Conservation (phyloP, 2,888 invertebrate species). For the Ennomos erosarius region DNA sequence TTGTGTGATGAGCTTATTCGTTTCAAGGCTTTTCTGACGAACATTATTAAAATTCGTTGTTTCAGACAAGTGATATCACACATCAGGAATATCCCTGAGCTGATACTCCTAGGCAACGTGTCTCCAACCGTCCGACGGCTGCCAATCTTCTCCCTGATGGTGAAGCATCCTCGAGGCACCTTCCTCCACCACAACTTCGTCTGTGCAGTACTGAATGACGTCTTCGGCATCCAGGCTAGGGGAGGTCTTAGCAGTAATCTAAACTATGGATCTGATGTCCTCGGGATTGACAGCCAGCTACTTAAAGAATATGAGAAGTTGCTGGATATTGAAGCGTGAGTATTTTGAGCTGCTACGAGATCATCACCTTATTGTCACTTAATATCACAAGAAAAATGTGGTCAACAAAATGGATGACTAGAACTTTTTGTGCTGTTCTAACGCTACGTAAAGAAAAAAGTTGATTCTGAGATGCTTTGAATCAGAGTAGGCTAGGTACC, state of each 20-base stretch:
- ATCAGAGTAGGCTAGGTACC: too few relatives aligned
- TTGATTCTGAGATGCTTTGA: too few relatives aligned
- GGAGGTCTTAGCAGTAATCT: conserved; percentile 93
- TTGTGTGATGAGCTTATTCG: too few relatives aligned
- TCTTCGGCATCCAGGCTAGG: conserved; percentile 95
- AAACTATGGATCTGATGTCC: conserved; percentile 92
- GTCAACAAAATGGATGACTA: too few relatives aligned
- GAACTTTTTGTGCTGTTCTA: too few relatives aligned
- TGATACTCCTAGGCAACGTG: conserved; percentile 90
- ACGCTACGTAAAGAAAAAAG: too few relatives aligned
- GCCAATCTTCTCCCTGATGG: conserved; percentile 94
- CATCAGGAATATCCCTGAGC: conserved; percentile 91
- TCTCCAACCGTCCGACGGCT: conserved; percentile 88
- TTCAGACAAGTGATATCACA: conserved; percentile 92
- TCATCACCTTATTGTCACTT: too few relatives aligned
- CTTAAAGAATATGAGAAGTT: conserved; percentile 90
- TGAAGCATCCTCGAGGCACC: conserved; percentile 91
- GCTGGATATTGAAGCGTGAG: conserved; percentile 78
- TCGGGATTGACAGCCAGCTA: conserved; percentile 92
- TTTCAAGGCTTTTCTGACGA: too few relatives aligned
- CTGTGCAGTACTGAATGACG: conserved; percentile 94
- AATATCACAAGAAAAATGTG: too few relatives aligned
- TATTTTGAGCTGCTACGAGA: conserved; percentile 28
- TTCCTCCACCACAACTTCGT: conserved; percentile 96
- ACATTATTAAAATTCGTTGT: conserved; percentile 49